Evolutionary conservation across 2,888 invertebrate genomes (phyloP).

Genomic region (Anticlea derivata): DNA sequence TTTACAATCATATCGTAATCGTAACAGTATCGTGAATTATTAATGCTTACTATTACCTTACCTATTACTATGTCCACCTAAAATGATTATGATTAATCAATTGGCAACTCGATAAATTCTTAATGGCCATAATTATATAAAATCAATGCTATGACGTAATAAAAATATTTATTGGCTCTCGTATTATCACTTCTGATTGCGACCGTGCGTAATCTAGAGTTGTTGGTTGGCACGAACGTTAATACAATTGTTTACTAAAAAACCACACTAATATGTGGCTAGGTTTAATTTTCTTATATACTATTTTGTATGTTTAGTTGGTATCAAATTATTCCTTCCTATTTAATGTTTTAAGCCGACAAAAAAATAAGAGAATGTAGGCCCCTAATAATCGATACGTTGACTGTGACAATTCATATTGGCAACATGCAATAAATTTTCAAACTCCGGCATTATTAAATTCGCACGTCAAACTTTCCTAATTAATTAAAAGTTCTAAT

Average conservation of each 20-base stretch:
- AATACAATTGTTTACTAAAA: conserved; percentile 20
- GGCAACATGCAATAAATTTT: conserved; percentile 39
- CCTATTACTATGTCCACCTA: too few relatives aligned
- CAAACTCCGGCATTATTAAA: conserved; percentile 44
- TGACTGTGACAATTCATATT: conserved; percentile 34
- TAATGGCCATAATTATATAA: too few relatives aligned
- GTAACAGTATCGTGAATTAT: too few relatives aligned
- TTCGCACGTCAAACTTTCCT: conserved; percentile 41
- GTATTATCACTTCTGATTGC: conserved; percentile 15
- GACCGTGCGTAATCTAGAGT: conserved; percentile 22
- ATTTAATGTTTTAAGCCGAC: too few relatives aligned
- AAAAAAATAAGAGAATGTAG: too few relatives aligned
- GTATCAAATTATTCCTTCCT: too few relatives aligned
- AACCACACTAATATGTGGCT: conserved; percentile 9
- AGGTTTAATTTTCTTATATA: conserved; percentile 6
- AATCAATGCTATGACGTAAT: not conserved
- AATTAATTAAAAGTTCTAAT: conserved; percentile 52
- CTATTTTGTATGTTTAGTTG: too few relatives aligned
- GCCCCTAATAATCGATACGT: not conserved
- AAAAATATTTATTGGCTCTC: not conserved
- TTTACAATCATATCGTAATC: too few relatives aligned
- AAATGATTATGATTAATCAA: too few relatives aligned
- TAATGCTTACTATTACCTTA: too few relatives aligned
- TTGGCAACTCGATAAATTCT: too few relatives aligned
- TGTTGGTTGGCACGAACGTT: conserved; percentile 14